Percentiles rank a stretch among this genome's conserved stretches.
Conservation (phyloP, 2,797 vertebrate species). For the Momotus momota region DNA sequence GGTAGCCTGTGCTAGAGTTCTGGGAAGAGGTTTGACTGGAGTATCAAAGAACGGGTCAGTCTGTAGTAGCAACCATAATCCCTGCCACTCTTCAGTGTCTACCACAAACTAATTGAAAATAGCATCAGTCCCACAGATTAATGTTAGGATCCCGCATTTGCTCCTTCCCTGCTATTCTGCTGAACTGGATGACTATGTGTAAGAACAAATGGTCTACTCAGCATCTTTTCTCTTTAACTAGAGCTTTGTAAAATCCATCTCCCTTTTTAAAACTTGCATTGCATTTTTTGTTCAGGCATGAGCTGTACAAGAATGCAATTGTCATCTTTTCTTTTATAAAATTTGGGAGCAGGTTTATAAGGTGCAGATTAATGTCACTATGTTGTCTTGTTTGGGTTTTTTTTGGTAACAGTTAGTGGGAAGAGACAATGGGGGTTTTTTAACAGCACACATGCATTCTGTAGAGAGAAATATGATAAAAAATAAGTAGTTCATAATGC, state of each 20-base stretch:
- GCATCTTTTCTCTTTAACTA: not conserved
- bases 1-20: not conserved
- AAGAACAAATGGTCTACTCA: not conserved
- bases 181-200: not conserved
- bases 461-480: not conserved
- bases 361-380: not conserved
- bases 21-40: not conserved
- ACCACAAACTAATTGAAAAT: not conserved
- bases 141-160: not conserved
- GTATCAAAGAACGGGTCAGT: not conserved
- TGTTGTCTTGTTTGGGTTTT: not conserved
- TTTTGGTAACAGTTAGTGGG: not conserved
- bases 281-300: not conserved
- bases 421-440: not conserved
- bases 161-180: not conserved
- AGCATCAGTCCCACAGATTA: not conserved
- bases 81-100: not conserved
- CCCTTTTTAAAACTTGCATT: not conserved
- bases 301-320: not conserved
- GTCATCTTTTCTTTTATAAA: not conserved
- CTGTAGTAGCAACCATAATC: not conserved
- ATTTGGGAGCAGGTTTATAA: not conserved
- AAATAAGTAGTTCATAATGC: not conserved
- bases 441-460: not conserved
- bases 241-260: not conserved